Percentiles rank a stretch among this genome's conserved stretches.
These are phyloP conservation scores for Lumbricus terrestris DNA, from an alignment of 2,888 invertebrate genomes.

Conservation along the genomic window DNA sequence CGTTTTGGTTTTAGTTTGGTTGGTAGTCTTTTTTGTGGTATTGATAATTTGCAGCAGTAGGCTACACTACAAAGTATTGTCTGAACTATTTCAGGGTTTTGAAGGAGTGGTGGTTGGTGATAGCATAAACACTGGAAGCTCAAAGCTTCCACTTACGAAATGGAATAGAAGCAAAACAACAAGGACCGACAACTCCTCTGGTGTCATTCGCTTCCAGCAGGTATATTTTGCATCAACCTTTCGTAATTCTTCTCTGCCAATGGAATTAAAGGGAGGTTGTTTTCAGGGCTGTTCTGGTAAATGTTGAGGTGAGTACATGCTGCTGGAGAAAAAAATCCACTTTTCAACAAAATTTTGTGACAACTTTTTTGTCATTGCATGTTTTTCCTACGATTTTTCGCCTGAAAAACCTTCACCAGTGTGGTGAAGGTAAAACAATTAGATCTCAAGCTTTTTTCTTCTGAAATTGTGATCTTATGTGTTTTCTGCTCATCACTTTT, in stretches of 20 bases:
- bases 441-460: too few relatives aligned
- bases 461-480: too few relatives aligned
- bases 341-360: too few relatives aligned
- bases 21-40: neutral
- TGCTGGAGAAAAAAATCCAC: too few relatives aligned
- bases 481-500: too few relatives aligned
- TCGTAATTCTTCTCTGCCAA: neutral
- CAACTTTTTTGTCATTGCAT: too few relatives aligned
- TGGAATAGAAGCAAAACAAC: slow-evolving; percentile 25
- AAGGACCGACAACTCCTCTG: slow-evolving; percentile 17
- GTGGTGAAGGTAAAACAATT: too few relatives aligned
- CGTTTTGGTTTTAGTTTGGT: neutral
- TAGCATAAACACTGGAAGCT: slow-evolving; percentile 16
- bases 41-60: neutral
- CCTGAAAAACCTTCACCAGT: too few relatives aligned
- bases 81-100: slow-evolving; percentile 33
- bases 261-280: neutral
- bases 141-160: slow-evolving; percentile 14
- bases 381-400: too few relatives aligned
- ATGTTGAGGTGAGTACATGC: too few relatives aligned
- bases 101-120: slow-evolving; percentile 32
- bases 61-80: neutral
- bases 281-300: too few relatives aligned
- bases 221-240: slow-evolving; percentile 14
- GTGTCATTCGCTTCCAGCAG: slow-evolving; percentile 23